Evolutionary conservation across 2,888 invertebrate genomes (phyloP).

Genomic region (Pyrgus malvae): DNA sequence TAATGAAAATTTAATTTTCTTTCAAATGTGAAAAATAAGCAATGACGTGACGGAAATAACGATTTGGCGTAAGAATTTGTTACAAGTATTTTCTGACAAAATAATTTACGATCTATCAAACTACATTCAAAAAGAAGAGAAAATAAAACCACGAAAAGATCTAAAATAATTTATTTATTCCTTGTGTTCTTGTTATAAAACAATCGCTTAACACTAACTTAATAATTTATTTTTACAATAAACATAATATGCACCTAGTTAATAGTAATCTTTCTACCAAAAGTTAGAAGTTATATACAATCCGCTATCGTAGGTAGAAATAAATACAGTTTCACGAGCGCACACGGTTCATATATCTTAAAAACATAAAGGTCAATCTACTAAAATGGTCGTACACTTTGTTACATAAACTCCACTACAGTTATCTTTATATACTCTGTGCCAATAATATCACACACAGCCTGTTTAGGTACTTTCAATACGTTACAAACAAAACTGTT

Average conservation of each 20-base stretch:
- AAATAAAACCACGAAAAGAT: slow-evolving; percentile 46
- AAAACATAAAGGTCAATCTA: not conserved
- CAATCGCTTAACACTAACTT: slow-evolving; percentile 68
- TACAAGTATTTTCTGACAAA: too few relatives aligned
- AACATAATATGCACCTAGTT: slow-evolving; percentile 49
- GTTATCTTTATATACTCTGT: not conserved
- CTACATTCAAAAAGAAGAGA: too few relatives aligned
- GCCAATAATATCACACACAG: slow-evolving; percentile 18
- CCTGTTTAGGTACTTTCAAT: slow-evolving; percentile 17
- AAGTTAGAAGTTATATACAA: slow-evolving; percentile 45
- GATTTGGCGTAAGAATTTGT: not conserved
- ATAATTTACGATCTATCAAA: too few relatives aligned
- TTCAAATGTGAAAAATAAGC: not conserved
- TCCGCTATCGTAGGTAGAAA: slow-evolving; percentile 12
- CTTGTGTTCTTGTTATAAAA: slow-evolving; percentile 74
- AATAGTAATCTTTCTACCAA: slow-evolving; percentile 64
- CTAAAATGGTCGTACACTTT: not conserved
- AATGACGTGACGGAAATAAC: not conserved
- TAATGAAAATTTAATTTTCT: slow-evolving; percentile 16
- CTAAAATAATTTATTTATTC: slow-evolving; percentile 82
- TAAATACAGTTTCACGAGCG: slow-evolving; percentile 11
- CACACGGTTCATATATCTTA: slow-evolving; percentile 7
- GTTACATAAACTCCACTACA: slow-evolving; percentile 4
- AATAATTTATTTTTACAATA: slow-evolving; percentile 63
- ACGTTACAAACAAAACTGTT: not conserved